A percentile compares a stretch with the other conserved stretches of the same genome.
These are phyloP conservation scores for Saimiri boliviensis DNA, from an alignment of 2,113 vertebrate genomes.

Conservation along the genomic window DNA sequence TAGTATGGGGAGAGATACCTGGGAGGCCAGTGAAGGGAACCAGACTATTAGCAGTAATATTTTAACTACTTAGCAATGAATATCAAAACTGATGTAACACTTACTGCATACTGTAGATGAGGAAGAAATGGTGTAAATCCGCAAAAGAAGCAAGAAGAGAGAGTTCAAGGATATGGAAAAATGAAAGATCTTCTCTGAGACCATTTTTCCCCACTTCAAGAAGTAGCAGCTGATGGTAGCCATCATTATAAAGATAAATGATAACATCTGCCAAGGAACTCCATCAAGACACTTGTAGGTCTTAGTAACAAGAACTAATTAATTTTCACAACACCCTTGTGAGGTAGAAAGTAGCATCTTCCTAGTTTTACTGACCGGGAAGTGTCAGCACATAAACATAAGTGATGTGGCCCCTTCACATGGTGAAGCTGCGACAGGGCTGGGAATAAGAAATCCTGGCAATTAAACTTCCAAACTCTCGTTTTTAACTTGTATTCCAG, in stretches of 20 bases:
- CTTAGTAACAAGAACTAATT: slow-evolving; percentile 63
- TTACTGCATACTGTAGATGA: not conserved
- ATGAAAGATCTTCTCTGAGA: not conserved
- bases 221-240: slow-evolving; percentile 51
- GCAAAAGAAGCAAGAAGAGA: not conserved
- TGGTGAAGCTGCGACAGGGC: not conserved
- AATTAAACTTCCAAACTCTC: not conserved
- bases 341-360: slow-evolving; percentile 24
- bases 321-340: slow-evolving; percentile 67
- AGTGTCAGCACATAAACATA: not conserved
- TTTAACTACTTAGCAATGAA: not conserved
- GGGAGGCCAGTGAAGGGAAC: not conserved
- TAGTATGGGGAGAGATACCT: not conserved
- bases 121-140: not conserved
- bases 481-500: not conserved
- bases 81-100: not conserved
- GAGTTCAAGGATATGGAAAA: slow-evolving; percentile 22
- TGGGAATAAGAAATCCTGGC: slow-evolving; percentile 1
- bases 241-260: slow-evolving; percentile 37
- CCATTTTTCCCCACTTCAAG: not conserved
- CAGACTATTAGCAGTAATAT: not conserved
- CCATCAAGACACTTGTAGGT: slow-evolving; percentile 1
- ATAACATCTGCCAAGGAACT: slow-evolving; percentile 41
- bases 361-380: not conserved
- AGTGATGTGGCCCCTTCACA: not conserved